These are phyloP conservation scores for Mola mola DNA, from an alignment of 2,113 vertebrate genomes.

Conservation along the genomic window DNA sequence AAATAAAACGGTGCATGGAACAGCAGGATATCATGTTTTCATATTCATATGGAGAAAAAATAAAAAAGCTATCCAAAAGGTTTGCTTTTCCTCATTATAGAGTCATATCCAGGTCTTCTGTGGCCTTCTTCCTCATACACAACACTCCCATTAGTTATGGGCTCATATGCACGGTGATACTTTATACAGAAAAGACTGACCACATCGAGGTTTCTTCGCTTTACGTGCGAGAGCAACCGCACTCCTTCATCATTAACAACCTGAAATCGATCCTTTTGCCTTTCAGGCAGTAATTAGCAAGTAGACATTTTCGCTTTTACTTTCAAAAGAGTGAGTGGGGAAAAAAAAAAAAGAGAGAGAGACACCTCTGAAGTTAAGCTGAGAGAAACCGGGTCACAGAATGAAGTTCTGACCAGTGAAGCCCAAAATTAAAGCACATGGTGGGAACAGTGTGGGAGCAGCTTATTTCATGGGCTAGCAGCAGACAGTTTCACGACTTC, in stretches of 20 bases:
- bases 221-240: not conserved
- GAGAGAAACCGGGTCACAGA: slow-evolving; percentile 65
- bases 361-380: slow-evolving; percentile 38
- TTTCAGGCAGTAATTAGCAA: not conserved
- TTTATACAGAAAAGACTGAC: no score
- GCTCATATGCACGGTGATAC: no score
- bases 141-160: no score
- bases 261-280: not conserved
- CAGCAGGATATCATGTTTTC: no score
- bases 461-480: slow-evolving; percentile 77
- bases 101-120: no score
- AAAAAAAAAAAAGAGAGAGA: not conserved
- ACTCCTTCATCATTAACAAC: not conserved
- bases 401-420: slow-evolving; percentile 70
- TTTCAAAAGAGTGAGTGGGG: slow-evolving; percentile 13
- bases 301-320: slow-evolving; percentile 12
- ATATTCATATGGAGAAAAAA: no score
- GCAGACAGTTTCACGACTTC: slow-evolving; percentile 71
- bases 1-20: no score
- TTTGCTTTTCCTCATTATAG: no score
- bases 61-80: no score
- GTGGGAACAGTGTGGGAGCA: slow-evolving; percentile 71
- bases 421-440: slow-evolving; percentile 77
- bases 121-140: no score
- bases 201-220: no score